Evolutionary conservation across 2,113 vertebrate species (phyloP).

Genomic region (Odocoileus virginianus): DNA sequence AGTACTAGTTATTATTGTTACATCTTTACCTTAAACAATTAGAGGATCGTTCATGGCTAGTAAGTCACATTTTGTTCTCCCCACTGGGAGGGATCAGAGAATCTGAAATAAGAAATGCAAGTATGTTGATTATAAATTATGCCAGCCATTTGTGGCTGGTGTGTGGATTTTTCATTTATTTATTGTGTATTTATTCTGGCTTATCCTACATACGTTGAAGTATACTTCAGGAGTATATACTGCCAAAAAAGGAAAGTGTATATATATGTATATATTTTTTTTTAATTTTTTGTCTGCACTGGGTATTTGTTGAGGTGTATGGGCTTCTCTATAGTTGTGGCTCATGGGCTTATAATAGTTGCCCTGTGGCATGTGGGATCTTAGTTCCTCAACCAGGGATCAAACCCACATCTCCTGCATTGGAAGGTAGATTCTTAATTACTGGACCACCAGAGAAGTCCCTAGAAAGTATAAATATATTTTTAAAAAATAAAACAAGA

Average conservation of each 20-base stretch:
- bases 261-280: neutral
- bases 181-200: neutral
- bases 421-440: neutral
- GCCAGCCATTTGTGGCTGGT: neutral
- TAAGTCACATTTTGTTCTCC: neutral
- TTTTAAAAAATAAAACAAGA: neutral
- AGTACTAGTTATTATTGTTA: neutral
- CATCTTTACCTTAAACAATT: neutral
- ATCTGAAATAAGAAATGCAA: neutral
- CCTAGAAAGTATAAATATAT: neutral
- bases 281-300: neutral
- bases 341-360: neutral
- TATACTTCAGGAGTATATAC: neutral
- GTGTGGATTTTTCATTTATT: neutral
- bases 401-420: neutral
- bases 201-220: neutral
- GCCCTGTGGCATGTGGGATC: neutral
- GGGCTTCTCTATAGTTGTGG: neutral
- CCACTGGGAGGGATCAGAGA: neutral
- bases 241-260: neutral
- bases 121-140: neutral
- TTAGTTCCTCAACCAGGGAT: neutral
- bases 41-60: neutral
- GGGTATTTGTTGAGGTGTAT: neutral
- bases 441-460: neutral